These are phyloP conservation scores for Temnothorax rugatulus DNA, from an alignment of 2,888 invertebrate species.

Conservation along the genomic window DNA sequence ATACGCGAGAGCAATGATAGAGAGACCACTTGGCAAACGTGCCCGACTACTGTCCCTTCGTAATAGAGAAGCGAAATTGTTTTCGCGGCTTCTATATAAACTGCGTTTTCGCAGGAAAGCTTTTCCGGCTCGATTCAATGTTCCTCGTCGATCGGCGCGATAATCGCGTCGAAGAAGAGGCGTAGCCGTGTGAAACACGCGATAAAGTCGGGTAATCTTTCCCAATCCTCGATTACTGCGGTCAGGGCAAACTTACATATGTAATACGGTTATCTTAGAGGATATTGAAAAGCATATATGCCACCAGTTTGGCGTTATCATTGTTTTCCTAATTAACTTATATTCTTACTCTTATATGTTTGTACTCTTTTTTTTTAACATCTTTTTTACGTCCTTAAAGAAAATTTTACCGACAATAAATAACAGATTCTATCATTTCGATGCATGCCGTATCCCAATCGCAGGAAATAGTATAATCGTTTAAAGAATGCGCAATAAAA, in stretches of 20 bases:
- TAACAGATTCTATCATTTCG: background rate
- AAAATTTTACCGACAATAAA: background rate
- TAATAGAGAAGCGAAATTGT: constrained; percentile 75
- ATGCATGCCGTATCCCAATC: background rate
- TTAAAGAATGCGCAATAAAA: background rate
- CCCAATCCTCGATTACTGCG: background rate
- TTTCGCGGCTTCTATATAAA: constrained; percentile 65
- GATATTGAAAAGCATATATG: background rate
- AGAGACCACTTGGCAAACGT: constrained; percentile 76
- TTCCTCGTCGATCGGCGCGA: constrained; percentile 26
- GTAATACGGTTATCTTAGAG: background rate
- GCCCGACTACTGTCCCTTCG: constrained; percentile 37
- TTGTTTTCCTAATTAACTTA: background rate
- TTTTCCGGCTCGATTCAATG: constrained; percentile 50
- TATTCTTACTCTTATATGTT: background rate
- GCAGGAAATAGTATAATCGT: background rate
- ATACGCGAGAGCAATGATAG: constrained; percentile 73
- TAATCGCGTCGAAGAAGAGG: background rate
- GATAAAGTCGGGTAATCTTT: constrained; percentile 21
- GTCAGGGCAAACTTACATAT: background rate
- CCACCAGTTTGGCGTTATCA: background rate
- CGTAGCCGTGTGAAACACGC: background rate
- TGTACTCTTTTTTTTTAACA: background rate
- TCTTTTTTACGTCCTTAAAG: background rate
- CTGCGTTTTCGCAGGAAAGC: constrained; percentile 43